Evolutionary conservation across 2,113 vertebrate species (phyloP).

Genomic region (Apeltes quadracus): DNA sequence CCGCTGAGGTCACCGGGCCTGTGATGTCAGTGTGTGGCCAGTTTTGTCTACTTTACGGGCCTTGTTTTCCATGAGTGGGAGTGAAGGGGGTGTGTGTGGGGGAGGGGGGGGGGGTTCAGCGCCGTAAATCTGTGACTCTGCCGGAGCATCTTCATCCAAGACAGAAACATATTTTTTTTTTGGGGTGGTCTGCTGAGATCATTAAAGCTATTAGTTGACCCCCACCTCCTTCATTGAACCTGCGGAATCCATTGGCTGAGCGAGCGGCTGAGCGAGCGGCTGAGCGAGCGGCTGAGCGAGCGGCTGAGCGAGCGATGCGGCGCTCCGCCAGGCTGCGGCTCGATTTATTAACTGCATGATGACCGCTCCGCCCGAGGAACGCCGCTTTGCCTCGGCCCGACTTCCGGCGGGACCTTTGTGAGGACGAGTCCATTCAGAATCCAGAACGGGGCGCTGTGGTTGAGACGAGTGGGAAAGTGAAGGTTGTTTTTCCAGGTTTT

Average conservation of each 20-base stretch:
- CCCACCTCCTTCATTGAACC: conserved; percentile 70
- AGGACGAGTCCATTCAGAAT: too few relatives aligned
- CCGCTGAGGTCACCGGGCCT: conserved; percentile 30
- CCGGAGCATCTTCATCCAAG: conserved; percentile 53
- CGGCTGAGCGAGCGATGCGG: conserved; percentile 58
- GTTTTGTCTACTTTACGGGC: conserved; percentile 8
- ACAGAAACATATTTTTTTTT: conserved; percentile 34
- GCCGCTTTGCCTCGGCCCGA: conserved; percentile 18
- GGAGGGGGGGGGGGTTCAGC: conserved; percentile 14
- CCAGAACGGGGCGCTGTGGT: too few relatives aligned
- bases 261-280: conserved; percentile 69
- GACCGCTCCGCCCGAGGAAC: conserved; percentile 56
- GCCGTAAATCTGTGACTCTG: conserved; percentile 66
- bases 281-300: too few relatives aligned
- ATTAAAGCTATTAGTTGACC: conserved; percentile 72
- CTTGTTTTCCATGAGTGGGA: background rate
- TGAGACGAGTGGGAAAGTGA: too few relatives aligned
- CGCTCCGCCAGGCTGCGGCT: conserved; percentile 52
- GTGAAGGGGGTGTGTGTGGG: conserved; percentile 2
- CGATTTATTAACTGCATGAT: conserved; percentile 76
- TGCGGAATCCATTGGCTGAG: conserved; percentile 78
- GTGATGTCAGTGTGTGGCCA: conserved; percentile 56
- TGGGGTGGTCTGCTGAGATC: conserved; percentile 70
- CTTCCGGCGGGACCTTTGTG: background rate
- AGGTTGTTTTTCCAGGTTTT: too few relatives aligned